Evolutionary conservation across 2,797 vertebrate species (phyloP).

Genomic region (Pangasius larnaudii): DNA sequence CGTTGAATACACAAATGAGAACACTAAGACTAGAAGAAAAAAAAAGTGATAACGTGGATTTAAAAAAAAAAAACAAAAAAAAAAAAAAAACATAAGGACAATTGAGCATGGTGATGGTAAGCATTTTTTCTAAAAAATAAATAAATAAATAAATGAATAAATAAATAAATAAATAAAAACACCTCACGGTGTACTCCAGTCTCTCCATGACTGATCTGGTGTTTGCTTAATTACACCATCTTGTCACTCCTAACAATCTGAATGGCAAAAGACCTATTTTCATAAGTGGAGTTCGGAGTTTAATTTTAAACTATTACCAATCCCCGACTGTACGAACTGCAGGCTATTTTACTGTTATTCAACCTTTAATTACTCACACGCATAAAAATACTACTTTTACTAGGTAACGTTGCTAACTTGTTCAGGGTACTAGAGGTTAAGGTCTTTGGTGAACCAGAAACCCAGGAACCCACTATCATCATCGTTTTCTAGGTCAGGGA

Average conservation of each 20-base stretch:
- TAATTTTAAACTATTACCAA: background rate
- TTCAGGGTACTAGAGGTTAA: background rate
- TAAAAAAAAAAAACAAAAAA: too few species aligned
- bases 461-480: background rate
- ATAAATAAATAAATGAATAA: too few species aligned
- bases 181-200: too few species aligned
- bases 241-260: background rate
- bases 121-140: too few species aligned
- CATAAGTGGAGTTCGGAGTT: background rate
- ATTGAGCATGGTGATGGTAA: background rate
- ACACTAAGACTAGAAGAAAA: background rate
- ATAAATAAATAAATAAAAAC: background rate
- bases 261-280: background rate
- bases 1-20: background rate
- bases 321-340: background rate
- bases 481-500: background rate
- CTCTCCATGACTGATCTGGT: background rate
- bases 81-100: too few species aligned
- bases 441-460: background rate
- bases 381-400: background rate
- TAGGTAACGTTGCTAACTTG: background rate
- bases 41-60: rapidly evolving
- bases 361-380: background rate
- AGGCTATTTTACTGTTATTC: background rate
- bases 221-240: background rate